phyloP scores from a whole-genome alignment of 2,888 invertebrate genomes.

The Tenthredo scrophulariae region DNA sequence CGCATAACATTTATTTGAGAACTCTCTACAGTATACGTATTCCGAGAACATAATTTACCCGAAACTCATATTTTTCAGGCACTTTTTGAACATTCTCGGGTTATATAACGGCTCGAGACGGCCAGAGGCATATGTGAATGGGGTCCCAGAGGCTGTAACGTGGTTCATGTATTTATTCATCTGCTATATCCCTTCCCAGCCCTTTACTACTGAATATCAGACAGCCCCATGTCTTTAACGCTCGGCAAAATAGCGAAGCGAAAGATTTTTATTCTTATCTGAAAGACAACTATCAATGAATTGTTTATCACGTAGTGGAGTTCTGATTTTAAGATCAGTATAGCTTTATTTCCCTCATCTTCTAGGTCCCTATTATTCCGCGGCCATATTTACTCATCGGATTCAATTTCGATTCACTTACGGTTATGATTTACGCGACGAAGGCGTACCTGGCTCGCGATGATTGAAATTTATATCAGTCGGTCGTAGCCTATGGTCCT shows the following conservation, averaged over 20 bases:
- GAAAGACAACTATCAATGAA: background rate
- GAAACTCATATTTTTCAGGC: conserved; percentile 44
- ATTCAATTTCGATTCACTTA: conserved; percentile 74
- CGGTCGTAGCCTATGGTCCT: conserved; percentile 64
- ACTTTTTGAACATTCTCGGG: conserved; percentile 43
- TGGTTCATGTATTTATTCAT: conserved; percentile 50
- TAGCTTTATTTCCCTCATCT: background rate
- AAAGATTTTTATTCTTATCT: background rate
- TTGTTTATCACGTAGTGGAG: background rate
- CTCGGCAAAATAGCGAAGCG: background rate
- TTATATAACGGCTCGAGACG: conserved; percentile 41
- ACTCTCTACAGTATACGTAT: conserved; percentile 12
- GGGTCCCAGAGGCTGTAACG: conserved; percentile 47
- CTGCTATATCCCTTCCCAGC: conserved; percentile 31
- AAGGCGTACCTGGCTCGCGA: conserved; percentile 67
- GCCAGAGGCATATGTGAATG: conserved; percentile 48
- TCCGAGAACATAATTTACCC: conserved; percentile 31
- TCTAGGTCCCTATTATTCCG: conserved; percentile 21
- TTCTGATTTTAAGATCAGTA: background rate
- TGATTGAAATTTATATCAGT: conserved; percentile 76
- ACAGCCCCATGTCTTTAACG: conserved; percentile 7
- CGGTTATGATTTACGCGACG: conserved; percentile 53
- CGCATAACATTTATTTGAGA: background rate
- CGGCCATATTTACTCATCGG: conserved; percentile 57
- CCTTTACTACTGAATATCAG: conserved; percentile 22